Conservation (phyloP, 2,888 invertebrate species). For the Hypercompe scribonia region DNA sequence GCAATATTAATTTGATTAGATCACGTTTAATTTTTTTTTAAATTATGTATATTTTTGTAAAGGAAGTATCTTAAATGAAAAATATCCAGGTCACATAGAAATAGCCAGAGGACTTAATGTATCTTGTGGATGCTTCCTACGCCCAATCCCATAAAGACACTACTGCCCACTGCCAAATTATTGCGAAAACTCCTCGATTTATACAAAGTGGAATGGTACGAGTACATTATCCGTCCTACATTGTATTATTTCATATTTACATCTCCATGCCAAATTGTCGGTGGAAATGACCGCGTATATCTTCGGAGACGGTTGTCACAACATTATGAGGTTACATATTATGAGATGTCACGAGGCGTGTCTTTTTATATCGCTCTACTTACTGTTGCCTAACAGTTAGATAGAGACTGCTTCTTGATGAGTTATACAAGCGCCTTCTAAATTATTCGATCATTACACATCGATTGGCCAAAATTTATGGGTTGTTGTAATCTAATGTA, state of each 20-base stretch:
- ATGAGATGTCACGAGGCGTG: constrained; percentile 1
- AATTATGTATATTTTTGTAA: not conserved
- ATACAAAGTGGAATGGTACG: constrained; percentile 27
- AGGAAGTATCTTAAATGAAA: not conserved
- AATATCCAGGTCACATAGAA: not conserved
- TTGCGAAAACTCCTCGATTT: constrained; percentile 22
- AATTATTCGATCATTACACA: not conserved
- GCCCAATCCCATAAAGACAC: constrained; percentile 4
- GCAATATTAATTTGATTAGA: not conserved
- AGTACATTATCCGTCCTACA: constrained; percentile 56
- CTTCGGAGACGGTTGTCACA: constrained; percentile 42
- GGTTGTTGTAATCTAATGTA: not conserved
- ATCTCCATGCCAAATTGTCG: constrained; percentile 45
- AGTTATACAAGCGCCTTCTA: not conserved
- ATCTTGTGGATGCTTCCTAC: not conserved
- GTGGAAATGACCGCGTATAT: constrained; percentile 42
- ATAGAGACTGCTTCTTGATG: not conserved
- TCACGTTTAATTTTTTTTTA: not conserved
- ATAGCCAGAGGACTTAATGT: not conserved
- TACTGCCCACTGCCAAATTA: constrained; percentile 18
- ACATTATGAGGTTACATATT: constrained; percentile 7
- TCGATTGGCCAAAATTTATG: not conserved
- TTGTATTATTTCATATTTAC: constrained; percentile 58
- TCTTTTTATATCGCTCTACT: not conserved
- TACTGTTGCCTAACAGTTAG: constrained; percentile 6